Base-by-base conservation (phyloP, 1,140 invertebrate genomes). In the Lasioglossum albipes region DNA sequence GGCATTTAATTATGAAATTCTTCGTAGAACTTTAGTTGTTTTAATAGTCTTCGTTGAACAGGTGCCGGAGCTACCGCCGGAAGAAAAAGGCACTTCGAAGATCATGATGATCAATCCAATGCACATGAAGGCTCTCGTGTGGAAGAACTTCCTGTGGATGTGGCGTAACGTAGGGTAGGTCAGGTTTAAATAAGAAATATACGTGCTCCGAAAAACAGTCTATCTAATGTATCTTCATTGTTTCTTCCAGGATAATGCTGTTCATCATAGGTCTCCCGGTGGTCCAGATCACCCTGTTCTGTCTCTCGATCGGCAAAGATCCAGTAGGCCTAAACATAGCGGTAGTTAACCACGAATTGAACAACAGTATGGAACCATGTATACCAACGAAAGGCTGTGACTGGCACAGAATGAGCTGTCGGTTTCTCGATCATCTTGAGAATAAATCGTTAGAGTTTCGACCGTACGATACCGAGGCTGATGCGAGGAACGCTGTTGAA, bases 271-370 rank as follows among this genome's bases (percentile, higher is more conserved):
- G 97, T 42, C 94, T 99, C 67, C 98, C 98, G 0, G 96, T 98
- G 1, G 96, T 97, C 73, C 98, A 99, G 95, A 98, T 99, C 80
- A 95, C 98, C 42, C 94, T 99, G 9, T 99, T 99, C 94, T 99
- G 98, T 93, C 90, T 98, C 67, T 97, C 98, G 36, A 98, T 99
- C 83, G 98, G 98, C 20, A 96, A 97, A 82, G 97, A 98, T 89
- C 98, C 98, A 0, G 95, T 95, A 59, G 96, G 96, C 27, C 94
- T 99, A 4, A 95, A 95, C 79, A 91, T 99, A 69, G 98, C 96
- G 0, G 95, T 99, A 66, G 96, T 98, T 54, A 98, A 98, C 93
- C 93, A 97, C 78, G 97, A 98, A 93, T 92, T 96, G 84, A 94
- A 94, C 76, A 93, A 92, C 49, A 95, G 94, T 83, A 94, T 93